Conservation (phyloP, 2,113 vertebrate species). For the Lophotis ruficrista region DNA sequence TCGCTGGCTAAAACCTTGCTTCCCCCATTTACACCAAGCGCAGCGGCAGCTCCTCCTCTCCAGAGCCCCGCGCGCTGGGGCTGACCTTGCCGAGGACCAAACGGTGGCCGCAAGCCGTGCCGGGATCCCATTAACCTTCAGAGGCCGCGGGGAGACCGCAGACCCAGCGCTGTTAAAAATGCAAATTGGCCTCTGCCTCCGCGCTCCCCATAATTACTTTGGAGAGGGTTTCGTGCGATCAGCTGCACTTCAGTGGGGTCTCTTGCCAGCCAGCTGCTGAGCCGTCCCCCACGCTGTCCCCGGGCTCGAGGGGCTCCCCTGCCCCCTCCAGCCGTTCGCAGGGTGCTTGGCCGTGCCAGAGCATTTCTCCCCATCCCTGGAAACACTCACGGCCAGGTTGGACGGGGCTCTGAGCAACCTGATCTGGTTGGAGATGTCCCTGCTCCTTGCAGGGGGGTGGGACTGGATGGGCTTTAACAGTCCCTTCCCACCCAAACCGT, state of each 20-base stretch:
- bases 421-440: too few relatives aligned
- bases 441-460: too few relatives aligned
- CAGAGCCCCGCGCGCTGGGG: not conserved
- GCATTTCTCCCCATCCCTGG: too few relatives aligned
- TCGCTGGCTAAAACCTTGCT: not conserved
- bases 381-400: too few relatives aligned
- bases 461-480: too few relatives aligned
- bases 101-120: not conserved
- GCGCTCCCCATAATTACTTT: not conserved
- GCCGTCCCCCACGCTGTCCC: not conserved
- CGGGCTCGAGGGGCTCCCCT: too few relatives aligned
- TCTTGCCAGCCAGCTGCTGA: not conserved
- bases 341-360: too few relatives aligned
- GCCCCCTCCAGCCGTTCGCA: too few relatives aligned
- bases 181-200: not conserved
- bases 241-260: not conserved
- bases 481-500: too few relatives aligned
- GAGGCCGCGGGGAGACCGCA: not conserved
- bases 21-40: not conserved
- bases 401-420: too few relatives aligned
- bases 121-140: not conserved
- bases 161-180: not conserved
- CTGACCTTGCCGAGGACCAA: not conserved
- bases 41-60: not conserved
- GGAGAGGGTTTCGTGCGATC: not conserved